Conservation (phyloP, 2,888 invertebrate genomes). For the Horisme vitalbata region DNA sequence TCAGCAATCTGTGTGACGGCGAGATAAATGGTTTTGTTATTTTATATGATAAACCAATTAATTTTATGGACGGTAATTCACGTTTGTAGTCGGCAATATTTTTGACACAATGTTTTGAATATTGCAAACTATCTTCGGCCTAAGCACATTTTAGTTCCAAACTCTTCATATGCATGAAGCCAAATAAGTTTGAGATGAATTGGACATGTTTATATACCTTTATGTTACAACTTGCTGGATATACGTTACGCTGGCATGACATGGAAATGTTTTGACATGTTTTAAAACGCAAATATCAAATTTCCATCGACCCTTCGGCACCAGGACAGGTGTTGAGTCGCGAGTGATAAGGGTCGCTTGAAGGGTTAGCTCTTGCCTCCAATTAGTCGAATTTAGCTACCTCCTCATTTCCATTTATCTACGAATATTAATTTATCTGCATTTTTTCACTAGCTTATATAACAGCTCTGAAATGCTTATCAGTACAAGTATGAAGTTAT, state of each 20-base stretch:
- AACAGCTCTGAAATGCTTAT: too few species aligned
- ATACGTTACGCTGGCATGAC: conserved; percentile 28
- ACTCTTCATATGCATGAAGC: conserved; percentile 10
- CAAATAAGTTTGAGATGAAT: conserved; percentile 13
- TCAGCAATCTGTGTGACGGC: conserved; percentile 49
- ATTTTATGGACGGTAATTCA: conserved; percentile 17
- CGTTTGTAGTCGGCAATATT: conserved; percentile 13
- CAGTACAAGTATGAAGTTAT: too few species aligned
- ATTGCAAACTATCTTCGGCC: conserved; percentile 6
- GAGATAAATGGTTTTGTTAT: conserved; percentile 29
- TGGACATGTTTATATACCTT: conserved; percentile 17
- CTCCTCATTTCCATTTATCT: conserved; percentile 28
- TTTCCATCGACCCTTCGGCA: conserved; percentile 38
- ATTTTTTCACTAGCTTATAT: not conserved
- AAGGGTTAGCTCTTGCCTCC: conserved; percentile 43
- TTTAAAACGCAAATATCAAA: conserved; percentile 48
- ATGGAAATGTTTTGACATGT: conserved; percentile 55
- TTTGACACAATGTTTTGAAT: conserved; percentile 12
- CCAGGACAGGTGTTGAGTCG: conserved; percentile 54
- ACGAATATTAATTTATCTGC: conserved; percentile 23
- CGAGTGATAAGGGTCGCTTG: conserved; percentile 55
- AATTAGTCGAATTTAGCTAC: conserved; percentile 45
- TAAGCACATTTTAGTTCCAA: not conserved
- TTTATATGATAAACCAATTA: conserved; percentile 23
- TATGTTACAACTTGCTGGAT: conserved; percentile 20